Base-by-base conservation (phyloP, 2,113 vertebrate species). In the Pleuronectes platessa region DNA sequence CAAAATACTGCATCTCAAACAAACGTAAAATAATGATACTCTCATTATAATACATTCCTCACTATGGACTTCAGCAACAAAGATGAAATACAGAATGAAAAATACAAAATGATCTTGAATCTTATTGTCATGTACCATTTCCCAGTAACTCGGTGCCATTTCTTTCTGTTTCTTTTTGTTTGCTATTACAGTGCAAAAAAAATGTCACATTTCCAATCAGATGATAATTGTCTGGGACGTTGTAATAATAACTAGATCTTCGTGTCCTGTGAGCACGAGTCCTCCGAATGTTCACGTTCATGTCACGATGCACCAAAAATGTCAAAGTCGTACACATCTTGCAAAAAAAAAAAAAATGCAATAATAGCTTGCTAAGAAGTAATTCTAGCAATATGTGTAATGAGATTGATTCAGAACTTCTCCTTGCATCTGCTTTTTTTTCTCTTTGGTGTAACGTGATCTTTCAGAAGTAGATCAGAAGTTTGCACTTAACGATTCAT, bases 401-500 rank as follows among this genome's bases (percentile, higher is more conserved):
- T 51, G 40, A 24, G 40, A 26, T 5, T 5, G 2, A 3, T 63
- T 53, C n/a, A 56, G 23, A 42, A 73, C 59, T 17, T 26, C 51
- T 45, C 11, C 31, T 15, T 35, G 7, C 17, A 7, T 65, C 37
- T 61, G 21, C 67, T 61, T 49, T 76, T 47, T 73, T 60, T 73
- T 86, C 80, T 93, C 93, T 95, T 95, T 94, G 93, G 93, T 91
- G 89, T 91, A 86, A 88, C 10, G 26, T 82, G 87, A 90, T 88
- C 85, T 66, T 82, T 78, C 68, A 35, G 76, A 71, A 66, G 70
- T 62, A 69, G 79, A 90, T 81, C 75, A 63, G 51, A n/a, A 20
- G 9, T 71, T 71, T 31, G 70, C 80, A 76, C 75, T 79, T 68
- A 71, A 85, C 45, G 42, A 74, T 72, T 76, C 69, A 64, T 78